Conservation (phyloP, 1,140 invertebrate species). For the Piezodorus guildinii region DNA sequence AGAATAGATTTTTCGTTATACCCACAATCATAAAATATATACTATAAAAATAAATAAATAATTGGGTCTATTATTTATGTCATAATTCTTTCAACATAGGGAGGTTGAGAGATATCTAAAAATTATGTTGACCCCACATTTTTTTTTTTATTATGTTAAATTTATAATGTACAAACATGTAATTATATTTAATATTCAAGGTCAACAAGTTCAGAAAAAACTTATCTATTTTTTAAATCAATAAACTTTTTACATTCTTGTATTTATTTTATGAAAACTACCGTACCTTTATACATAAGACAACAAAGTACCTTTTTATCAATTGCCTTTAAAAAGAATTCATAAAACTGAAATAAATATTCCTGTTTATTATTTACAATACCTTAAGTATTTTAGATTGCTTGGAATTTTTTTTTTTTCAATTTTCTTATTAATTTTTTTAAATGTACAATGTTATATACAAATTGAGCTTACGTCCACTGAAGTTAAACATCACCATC, state of each 20-base stretch:
- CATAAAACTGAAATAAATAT: constrained; percentile 22
- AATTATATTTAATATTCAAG: constrained; percentile 16
- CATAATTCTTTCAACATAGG: neutral
- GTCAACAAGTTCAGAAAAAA: constrained; percentile 20
- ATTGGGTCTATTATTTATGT: no score
- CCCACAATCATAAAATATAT: no score
- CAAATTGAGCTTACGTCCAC: constrained; percentile 25
- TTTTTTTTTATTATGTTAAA: constrained; percentile 20
- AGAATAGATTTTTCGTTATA: no score
- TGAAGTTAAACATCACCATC: constrained; percentile 20
- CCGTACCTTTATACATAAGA: constrained; percentile 24
- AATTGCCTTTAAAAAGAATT: constrained; percentile 16
- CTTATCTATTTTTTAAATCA: constrained; percentile 16
- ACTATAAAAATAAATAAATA: no score
- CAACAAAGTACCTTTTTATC: constrained; percentile 5
- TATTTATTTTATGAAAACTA: constrained; percentile 22
- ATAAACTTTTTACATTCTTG: constrained; percentile 17
- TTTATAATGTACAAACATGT: constrained; percentile 23
- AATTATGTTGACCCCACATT: constrained; percentile 16
- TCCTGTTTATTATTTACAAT: constrained; percentile 16
- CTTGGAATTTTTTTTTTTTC: constrained; percentile 17
- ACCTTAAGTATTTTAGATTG: constrained; percentile 18
- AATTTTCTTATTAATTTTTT: constrained; percentile 6
- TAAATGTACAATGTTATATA: constrained; percentile 16
- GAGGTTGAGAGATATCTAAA: neutral